phyloP scores from a whole-genome alignment of 2,113 vertebrate genomes.

The Lipophrys pholis region DNA sequence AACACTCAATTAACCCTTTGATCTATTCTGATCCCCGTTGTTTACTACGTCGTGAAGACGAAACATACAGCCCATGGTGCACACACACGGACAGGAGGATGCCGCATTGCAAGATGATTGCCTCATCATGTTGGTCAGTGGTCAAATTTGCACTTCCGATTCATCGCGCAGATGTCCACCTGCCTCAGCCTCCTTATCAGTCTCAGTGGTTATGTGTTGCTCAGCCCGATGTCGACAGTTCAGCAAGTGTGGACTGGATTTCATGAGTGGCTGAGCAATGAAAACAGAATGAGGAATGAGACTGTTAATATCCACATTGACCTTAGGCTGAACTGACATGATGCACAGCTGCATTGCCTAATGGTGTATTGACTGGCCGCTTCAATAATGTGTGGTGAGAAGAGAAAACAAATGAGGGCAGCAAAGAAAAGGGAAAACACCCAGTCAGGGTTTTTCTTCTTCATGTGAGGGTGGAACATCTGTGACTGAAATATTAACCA shows the following conservation, averaged over 20 bases:
- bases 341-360: slow-evolving; percentile 27
- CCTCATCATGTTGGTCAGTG: slow-evolving; percentile 12
- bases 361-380: slow-evolving; percentile 54
- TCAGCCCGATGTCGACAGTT: neutral
- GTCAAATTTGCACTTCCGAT: slow-evolving; percentile 33
- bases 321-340: slow-evolving; percentile 45
- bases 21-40: slow-evolving; percentile 35
- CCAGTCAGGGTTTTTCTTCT: neutral
- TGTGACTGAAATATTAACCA: slow-evolving; percentile 1
- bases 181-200: slow-evolving; percentile 21
- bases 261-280: slow-evolving; percentile 59
- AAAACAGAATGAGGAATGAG: slow-evolving; percentile 62
- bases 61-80: neutral
- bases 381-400: slow-evolving; percentile 34
- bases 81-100: slow-evolving; percentile 15
- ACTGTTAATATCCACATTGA: slow-evolving; percentile 56
- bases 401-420: slow-evolving; percentile 1
- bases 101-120: slow-evolving; percentile 4
- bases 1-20: slow-evolving; percentile 71
- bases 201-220: slow-evolving; percentile 46
- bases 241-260: slow-evolving; percentile 32
- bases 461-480: neutral
- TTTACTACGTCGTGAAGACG: neutral
- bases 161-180: slow-evolving; percentile 9
- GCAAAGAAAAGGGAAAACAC: no score